A percentile compares a stretch with the other conserved stretches of the same genome.
Evolutionary conservation across 2,888 invertebrate genomes (phyloP).

Genomic region (Galeopsomyia nigrocyanea): DNA sequence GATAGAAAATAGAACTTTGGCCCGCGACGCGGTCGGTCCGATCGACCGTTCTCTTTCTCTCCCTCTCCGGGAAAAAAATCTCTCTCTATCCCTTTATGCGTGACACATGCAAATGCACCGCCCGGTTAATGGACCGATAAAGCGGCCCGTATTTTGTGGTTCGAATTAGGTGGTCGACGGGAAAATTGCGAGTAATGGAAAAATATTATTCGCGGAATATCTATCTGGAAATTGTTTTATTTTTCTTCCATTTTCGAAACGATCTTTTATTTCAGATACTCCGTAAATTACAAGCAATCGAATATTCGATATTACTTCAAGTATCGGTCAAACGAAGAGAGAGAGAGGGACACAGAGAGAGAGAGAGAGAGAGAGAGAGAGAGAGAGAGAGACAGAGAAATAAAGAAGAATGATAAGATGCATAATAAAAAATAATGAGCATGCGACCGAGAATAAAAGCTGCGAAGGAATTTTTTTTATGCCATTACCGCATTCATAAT

Average conservation of each 20-base stretch:
- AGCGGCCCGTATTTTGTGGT: conserved; percentile 26
- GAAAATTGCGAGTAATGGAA: neutral
- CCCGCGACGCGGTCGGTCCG: conserved; percentile 24
- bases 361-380: no score
- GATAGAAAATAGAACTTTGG: conserved; percentile 23
- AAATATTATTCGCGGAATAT: neutral
- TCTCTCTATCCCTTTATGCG: neutral
- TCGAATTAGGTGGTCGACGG: conserved; percentile 19
- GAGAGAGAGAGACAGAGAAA: conserved; percentile 10
- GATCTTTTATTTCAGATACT: no score
- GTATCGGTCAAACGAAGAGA: no score
- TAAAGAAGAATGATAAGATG: neutral
- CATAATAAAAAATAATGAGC: conserved; percentile 11
- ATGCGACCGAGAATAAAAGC: neutral
- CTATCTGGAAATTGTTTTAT: no score
- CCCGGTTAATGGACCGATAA: conserved; percentile 39
- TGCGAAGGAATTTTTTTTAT: conserved; percentile 15
- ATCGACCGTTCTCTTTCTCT: conserved; percentile 33
- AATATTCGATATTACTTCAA: no score
- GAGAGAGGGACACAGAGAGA: no score
- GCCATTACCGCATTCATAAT: conserved; percentile 37
- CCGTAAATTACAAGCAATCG: no score
- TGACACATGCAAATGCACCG: conserved; percentile 33
- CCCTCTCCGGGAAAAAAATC: neutral
- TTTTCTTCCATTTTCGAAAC: no score